A percentile compares a stretch with the other conserved stretches of the same genome.
phyloP scores from a whole-genome alignment of 2,797 vertebrate species.

The Danio albolineatus region DNA sequence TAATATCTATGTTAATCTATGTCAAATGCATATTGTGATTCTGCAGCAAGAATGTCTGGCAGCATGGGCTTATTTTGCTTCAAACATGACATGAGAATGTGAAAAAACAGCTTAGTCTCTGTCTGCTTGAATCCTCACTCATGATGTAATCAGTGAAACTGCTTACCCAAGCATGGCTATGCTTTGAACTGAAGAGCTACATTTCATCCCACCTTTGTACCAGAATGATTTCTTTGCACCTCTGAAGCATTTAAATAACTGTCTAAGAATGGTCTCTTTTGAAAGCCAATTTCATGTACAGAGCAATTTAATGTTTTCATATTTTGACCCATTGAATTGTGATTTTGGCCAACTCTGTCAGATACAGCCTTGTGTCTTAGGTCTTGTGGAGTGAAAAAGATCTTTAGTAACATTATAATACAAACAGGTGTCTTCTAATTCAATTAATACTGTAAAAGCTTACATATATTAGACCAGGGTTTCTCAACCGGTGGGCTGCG shows the following conservation, averaged over 20 bases:
- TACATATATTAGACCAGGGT: no score
- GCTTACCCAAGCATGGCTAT: neutral
- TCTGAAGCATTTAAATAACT: neutral
- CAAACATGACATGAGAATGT: neutral
- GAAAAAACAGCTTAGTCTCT: neutral
- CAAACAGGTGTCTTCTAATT: no score
- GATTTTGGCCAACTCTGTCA: neutral
- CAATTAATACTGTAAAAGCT: no score
- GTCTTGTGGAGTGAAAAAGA: no score
- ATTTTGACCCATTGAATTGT: neutral
- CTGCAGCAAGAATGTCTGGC: neutral
- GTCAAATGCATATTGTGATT: neutral
- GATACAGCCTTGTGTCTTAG: no score
- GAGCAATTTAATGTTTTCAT: constrained; percentile 20
- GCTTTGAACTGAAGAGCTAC: neutral
- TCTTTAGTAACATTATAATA: no score
- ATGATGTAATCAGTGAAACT: neutral
- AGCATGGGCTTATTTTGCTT: neutral
- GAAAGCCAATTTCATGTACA: neutral
- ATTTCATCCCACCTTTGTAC: neutral
- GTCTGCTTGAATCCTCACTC: neutral
- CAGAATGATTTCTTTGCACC: neutral
- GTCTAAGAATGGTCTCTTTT: neutral
- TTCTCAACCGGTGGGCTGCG: no score
- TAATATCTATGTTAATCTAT: no score